These are phyloP conservation scores for Zaprionus bogoriensis DNA, from an alignment of 2,888 invertebrate genomes.

Conservation along the genomic window DNA sequence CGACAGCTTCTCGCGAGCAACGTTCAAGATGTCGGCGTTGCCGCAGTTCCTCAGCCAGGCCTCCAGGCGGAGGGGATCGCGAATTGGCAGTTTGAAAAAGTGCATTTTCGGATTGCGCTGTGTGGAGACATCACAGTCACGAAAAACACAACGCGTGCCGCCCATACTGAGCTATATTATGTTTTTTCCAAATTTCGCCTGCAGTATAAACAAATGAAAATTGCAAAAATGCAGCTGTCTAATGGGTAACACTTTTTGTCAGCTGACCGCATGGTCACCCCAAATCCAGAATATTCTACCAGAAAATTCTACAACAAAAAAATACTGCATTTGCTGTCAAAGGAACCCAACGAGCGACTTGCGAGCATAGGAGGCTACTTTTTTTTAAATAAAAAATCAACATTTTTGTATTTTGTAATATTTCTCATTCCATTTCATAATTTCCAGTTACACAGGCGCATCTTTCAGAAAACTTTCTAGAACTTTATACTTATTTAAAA, in stretches of 20 bases:
- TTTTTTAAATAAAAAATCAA: background rate
- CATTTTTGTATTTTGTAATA: background rate
- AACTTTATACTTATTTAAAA: conserved; percentile 11
- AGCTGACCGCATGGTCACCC: conserved; percentile 4
- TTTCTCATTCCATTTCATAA: background rate
- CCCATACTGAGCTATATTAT: conserved; percentile 80
- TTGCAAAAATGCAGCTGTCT: background rate
- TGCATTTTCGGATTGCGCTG: conserved; percentile 81
- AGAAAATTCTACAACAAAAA: background rate
- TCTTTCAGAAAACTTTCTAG: conserved; percentile 8
- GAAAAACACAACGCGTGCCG: conserved; percentile 84
- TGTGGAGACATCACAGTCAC: conserved; percentile 83
- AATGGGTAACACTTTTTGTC: conserved; percentile 5
- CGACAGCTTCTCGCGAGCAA: conserved; percentile 81
- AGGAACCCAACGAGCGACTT: too few species aligned
- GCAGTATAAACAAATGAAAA: background rate
- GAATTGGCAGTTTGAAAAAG: conserved; percentile 84
- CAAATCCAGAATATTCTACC: conserved; percentile 1
- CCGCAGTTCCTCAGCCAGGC: conserved; percentile 69
- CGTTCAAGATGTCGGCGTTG: conserved; percentile 58
- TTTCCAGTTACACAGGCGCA: background rate
- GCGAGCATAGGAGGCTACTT: too few species aligned
- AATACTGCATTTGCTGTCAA: background rate
- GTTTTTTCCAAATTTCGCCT: background rate
- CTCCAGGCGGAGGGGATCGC: conserved; percentile 51